Evolutionary conservation across 2,113 vertebrate species (phyloP).

Genomic region (Psilopogon haemacephalus): DNA sequence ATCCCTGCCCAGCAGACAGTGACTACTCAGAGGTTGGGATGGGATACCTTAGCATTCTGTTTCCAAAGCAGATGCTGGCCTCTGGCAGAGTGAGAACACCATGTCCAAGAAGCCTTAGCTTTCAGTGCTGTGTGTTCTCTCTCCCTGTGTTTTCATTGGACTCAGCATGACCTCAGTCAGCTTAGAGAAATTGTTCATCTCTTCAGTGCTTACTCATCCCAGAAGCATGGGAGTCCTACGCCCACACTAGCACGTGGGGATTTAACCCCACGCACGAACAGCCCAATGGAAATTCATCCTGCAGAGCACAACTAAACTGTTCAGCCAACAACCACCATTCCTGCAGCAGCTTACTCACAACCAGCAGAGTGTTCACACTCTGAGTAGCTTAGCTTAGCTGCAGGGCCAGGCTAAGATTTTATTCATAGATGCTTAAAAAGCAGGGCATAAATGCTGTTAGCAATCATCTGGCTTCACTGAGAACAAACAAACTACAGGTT

Average conservation of each 20-base stretch:
- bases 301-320: neutral
- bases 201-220: neutral
- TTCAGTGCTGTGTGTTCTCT: neutral
- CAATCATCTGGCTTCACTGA: neutral
- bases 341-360: neutral
- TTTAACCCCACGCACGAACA: neutral
- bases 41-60: neutral
- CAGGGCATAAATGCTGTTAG: neutral
- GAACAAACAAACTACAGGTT: neutral
- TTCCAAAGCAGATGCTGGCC: neutral
- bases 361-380: neutral
- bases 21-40: neutral
- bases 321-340: neutral
- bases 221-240: neutral
- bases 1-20: neutral
- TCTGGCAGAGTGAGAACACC: neutral
- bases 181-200: neutral
- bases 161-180: neutral
- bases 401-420: neutral
- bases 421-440: neutral
- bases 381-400: neutral
- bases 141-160: neutral
- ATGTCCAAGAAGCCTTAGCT: neutral
- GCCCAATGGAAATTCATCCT: neutral
- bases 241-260: neutral